Conservation (phyloP, 2,797 vertebrate species). For the Falco novaeseelandiae region DNA sequence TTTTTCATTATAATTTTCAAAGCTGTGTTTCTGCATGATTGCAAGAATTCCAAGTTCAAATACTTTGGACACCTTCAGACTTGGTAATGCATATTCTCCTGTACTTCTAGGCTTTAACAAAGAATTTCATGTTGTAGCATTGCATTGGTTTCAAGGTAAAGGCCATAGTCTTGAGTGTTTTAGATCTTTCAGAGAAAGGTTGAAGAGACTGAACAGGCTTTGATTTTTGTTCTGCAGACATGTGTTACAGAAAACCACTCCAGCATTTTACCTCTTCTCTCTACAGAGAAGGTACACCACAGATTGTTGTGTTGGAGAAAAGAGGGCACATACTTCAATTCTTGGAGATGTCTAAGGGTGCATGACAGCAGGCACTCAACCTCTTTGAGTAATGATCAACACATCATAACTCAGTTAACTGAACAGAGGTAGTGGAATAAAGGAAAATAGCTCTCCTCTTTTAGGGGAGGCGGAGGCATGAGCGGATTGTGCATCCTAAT, state of each 20-base stretch:
- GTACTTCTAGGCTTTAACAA: not conserved
- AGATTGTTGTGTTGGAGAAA: not conserved
- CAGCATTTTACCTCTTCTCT: not conserved
- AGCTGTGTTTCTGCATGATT: conserved; percentile 41
- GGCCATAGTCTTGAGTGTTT: not conserved
- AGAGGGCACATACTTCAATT: not conserved
- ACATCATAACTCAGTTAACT: not conserved
- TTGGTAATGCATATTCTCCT: not conserved
- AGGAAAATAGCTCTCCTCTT: not conserved
- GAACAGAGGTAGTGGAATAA: not conserved
- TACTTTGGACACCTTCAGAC: not conserved
- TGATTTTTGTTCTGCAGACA: conserved; percentile 30
- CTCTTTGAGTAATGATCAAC: not conserved
- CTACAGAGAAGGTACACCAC: not conserved
- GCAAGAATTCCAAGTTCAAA: conserved; percentile 28
- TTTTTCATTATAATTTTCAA: conserved; percentile 47
- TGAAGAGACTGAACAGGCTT: not conserved
- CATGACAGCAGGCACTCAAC: not conserved
- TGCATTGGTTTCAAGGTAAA: conserved; percentile 17
- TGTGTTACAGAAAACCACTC: not conserved
- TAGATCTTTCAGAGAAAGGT: conserved; percentile 18
- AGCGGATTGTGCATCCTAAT: not conserved
- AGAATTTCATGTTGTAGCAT: not conserved
- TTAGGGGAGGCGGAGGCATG: not conserved
- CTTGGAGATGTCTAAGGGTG: not conserved